Evolutionary conservation across 2,888 invertebrate genomes (phyloP), one percentile per base, ranked within the genome.

Genomic region (Cancer borealis): DNA sequence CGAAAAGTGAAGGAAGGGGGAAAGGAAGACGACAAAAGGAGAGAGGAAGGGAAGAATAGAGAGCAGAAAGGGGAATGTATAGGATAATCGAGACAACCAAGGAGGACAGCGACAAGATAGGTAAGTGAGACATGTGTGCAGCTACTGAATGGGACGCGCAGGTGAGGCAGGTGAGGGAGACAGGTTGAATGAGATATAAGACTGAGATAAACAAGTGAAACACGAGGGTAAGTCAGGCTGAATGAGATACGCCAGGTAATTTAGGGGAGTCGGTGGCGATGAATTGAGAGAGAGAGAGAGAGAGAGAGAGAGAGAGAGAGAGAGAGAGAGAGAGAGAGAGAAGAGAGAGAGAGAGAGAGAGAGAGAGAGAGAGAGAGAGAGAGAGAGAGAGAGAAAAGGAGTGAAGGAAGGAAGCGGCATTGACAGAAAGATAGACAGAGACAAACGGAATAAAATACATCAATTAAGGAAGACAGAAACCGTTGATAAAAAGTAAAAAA

Each of bases 321-420:
- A 26, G 79, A 26, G 79, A 79, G 79, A 79, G 79, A 79, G 79
- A 79, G 79, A 79, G 79, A 79, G 79, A 79, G 79, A 79, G 79
- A 79, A 66, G 79, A 79, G 79, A 79, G 79, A 79, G 79, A 79
- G 79, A 79, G 79, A 79, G 79, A 79, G 79, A 79, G 79, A 79
- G 79, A 79, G 79, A 79, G 79, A 79, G 79, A 79, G 79, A 79
- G 79, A 79, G 79, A 79, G 79, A 79, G 79, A 79, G 79, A 79
- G 79, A 79, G 79, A 79, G 79, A 79, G 79, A 79, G 79, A 26
- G 12, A 12, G 12, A 5, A 4, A 10, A 26, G 26, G 12, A 12
- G 12, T 0, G 12, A 30, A 8, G 5, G 30, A 26, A 26, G 26
- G 79, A 79, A 26, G 79, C 5, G 79, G 17, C 26, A 26, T 4